Percentiles rank a stretch among this genome's conserved stretches.
Conservation (phyloP, 1,140 invertebrate species). For the Drosophila mayri region DNA sequence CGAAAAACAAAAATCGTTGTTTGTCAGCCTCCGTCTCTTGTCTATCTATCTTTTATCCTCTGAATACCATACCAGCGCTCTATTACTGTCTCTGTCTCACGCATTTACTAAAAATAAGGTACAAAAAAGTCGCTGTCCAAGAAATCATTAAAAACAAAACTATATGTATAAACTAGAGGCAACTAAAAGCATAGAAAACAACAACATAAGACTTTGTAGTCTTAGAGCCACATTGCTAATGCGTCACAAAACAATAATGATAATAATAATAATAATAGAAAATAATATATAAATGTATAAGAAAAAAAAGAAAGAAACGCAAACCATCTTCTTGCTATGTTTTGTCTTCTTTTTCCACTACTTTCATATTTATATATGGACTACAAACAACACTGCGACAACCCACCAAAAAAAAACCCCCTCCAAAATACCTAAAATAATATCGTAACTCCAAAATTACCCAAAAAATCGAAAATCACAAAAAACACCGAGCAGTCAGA, state of each 20-base stretch:
- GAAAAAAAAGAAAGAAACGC: constrained; percentile 28
- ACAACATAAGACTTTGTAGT: constrained; percentile 37
- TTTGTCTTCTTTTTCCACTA: constrained; percentile 61
- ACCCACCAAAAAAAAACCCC: constrained; percentile 33
- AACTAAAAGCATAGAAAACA: constrained; percentile 23
- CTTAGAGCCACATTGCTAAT: constrained; percentile 71
- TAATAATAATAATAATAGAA: constrained; percentile 11
- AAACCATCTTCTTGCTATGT: constrained; percentile 44
- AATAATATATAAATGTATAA: constrained; percentile 22
- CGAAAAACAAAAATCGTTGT: constrained; percentile 20
- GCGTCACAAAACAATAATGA: constrained; percentile 55
- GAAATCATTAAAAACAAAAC: constrained; percentile 41
- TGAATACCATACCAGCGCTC: constrained; percentile 43
- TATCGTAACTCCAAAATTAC: not conserved
- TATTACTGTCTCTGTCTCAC: constrained; percentile 48
- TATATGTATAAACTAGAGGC: constrained; percentile 24
- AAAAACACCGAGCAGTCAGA: constrained; percentile 18
- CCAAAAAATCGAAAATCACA: not conserved
- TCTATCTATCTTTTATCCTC: constrained; percentile 32
- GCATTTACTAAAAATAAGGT: constrained; percentile 80
- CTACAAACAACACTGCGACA: constrained; percentile 41
- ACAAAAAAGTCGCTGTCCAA: constrained; percentile 68
- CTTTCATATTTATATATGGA: constrained; percentile 67
- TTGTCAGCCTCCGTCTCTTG: constrained; percentile 41
- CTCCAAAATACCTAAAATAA: constrained; percentile 5